Conservation (phyloP, 2,888 invertebrate species). For the Drosophila mimetica region DNA sequence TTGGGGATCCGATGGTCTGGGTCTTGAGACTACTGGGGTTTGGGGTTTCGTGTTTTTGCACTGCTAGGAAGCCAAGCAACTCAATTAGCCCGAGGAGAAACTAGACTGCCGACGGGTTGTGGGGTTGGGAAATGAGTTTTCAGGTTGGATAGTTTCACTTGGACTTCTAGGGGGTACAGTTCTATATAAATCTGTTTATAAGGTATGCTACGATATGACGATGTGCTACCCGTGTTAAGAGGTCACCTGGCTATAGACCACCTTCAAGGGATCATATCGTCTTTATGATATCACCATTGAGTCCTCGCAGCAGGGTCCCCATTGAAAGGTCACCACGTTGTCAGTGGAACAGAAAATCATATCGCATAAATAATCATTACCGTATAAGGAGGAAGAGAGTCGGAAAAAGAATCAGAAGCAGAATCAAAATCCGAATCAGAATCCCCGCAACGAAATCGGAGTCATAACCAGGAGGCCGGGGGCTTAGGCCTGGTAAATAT, state of each 20-base stretch:
- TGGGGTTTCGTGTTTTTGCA: slow-evolving; percentile 20
- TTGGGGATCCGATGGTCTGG: slow-evolving; percentile 6
- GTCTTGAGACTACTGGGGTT: not conserved
- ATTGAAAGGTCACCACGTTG: slow-evolving; percentile 30
- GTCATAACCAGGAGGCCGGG: slow-evolving; percentile 36
- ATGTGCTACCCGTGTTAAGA: not conserved
- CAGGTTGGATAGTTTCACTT: not conserved
- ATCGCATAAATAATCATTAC: slow-evolving; percentile 60
- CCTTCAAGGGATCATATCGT: slow-evolving; percentile 1
- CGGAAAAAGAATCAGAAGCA: not conserved
- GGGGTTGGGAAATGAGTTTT: slow-evolving; percentile 1
- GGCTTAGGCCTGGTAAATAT: slow-evolving; percentile 61
- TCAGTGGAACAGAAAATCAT: not conserved
- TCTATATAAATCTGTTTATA: too few relatives aligned
- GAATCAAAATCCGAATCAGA: slow-evolving; percentile 9
- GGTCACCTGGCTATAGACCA: slow-evolving; percentile 7
- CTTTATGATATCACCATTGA: not conserved
- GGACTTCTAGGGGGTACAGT: too few relatives aligned
- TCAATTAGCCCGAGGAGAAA: slow-evolving; percentile 65
- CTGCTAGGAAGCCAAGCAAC: slow-evolving; percentile 73
- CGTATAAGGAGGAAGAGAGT: not conserved
- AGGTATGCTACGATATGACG: too few relatives aligned
- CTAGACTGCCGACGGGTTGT: slow-evolving; percentile 13
- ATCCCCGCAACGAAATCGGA: slow-evolving; percentile 39
- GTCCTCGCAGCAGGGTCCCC: slow-evolving; percentile 18